phyloP scores from a whole-genome alignment of 2,888 invertebrate species.

The Rhagium mordax region DNA sequence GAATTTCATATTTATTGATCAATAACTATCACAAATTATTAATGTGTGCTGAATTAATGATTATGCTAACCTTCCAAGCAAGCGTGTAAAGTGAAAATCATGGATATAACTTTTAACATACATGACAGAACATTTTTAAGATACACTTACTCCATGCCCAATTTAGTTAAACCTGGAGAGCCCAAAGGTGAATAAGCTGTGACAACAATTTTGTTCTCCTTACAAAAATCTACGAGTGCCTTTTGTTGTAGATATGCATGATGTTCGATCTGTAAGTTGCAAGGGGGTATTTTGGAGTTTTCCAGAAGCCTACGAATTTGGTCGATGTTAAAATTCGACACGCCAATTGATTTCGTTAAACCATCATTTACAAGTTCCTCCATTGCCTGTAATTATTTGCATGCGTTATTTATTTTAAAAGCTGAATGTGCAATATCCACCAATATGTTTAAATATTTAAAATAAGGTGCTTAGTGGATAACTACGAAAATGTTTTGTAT shows the following conservation, averaged over 20 bases:
- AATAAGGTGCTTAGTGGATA: no score
- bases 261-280: conserved; percentile 81
- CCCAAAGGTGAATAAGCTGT: conserved; percentile 88
- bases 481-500: no score
- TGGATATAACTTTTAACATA: no score
- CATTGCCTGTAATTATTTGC: conserved; percentile 73
- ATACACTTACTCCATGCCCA: conserved; percentile 69
- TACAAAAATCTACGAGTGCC: conserved; percentile 76
- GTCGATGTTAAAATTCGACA: conserved; percentile 86
- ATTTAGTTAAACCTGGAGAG: conserved; percentile 75
- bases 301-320: conserved; percentile 81
- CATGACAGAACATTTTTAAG: no score
- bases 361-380: conserved; percentile 80
- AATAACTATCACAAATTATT: no score
- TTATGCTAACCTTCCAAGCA: no score
- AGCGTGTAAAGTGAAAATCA: no score
- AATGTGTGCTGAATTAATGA: no score
- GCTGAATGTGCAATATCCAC: no score
- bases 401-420: neutral
- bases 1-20: no score
- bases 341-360: conserved; percentile 83
- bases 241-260: conserved; percentile 85
- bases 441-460: no score
- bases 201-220: conserved; percentile 77
- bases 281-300: conserved; percentile 76